phyloP scores from a whole-genome alignment of 23 tunicate genomes.

The Halocynthia aurantium region DNA sequence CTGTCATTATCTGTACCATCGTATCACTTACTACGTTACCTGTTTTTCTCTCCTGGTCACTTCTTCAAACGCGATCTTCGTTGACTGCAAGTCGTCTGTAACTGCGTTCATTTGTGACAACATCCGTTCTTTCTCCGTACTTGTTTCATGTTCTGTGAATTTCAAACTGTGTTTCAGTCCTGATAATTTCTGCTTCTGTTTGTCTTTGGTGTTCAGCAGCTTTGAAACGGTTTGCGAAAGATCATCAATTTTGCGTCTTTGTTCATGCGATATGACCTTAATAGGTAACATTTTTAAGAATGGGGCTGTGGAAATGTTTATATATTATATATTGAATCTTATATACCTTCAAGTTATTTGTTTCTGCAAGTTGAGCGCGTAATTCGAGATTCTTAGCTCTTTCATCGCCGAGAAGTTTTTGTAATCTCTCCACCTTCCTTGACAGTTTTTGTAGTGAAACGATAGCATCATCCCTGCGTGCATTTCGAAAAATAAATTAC shows the following conservation, averaged over 20 bases:
- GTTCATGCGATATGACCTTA: constrained; percentile 75
- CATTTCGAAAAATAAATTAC: not conserved
- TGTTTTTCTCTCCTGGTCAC: constrained; percentile 76
- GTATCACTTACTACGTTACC: constrained; percentile 22
- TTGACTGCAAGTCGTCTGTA: constrained; percentile 75
- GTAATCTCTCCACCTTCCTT: constrained; percentile 78
- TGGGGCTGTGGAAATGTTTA: not conserved
- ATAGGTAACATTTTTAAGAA: constrained; percentile 7
- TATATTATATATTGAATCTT: not conserved
- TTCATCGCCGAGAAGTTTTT: constrained; percentile 78
- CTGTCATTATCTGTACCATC: too few relatives aligned
- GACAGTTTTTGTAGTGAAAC: constrained; percentile 82
- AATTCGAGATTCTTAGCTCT: constrained; percentile 82
- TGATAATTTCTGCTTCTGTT: constrained; percentile 53
- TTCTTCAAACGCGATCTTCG: constrained; percentile 74
- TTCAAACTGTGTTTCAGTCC: constrained; percentile 52
- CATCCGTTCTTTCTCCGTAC: constrained; percentile 27
- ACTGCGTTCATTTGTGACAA: constrained; percentile 74
- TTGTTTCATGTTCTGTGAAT: constrained; percentile 39
- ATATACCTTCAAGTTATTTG: constrained; percentile 83
- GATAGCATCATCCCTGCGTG: constrained; percentile 22
- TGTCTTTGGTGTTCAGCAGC: constrained; percentile 60
- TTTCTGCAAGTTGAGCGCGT: constrained; percentile 87
- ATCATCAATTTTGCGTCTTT: constrained; percentile 73
- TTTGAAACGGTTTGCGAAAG: constrained; percentile 53